A percentile compares a stretch with the other conserved stretches of the same genome.
phyloP scores from a whole-genome alignment of 2,888 invertebrate genomes.

The Pinctada fucata region DNA sequence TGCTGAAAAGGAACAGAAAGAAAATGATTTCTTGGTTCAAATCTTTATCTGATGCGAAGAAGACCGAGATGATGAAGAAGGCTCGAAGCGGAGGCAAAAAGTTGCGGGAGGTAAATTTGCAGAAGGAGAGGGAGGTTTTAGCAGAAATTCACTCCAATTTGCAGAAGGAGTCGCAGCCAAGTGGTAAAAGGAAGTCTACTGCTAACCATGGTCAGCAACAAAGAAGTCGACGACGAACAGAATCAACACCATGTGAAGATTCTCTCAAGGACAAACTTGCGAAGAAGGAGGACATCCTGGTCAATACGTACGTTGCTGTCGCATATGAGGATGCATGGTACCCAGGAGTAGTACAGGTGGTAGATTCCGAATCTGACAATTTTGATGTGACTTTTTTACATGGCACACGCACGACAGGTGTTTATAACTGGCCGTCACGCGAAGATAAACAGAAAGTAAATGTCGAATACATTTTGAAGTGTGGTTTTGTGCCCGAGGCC shows the following conservation, averaged over 20 bases:
- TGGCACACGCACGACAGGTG: not conserved
- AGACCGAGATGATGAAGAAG: slow-evolving; percentile 17
- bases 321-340: slow-evolving; percentile 33
- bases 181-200: slow-evolving; percentile 6
- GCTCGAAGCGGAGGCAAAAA: slow-evolving; percentile 39
- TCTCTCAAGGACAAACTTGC: not conserved
- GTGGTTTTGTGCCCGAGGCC: slow-evolving; percentile 15
- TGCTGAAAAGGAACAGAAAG: slow-evolving; percentile 45
- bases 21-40: slow-evolving; percentile 41
- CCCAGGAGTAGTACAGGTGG: slow-evolving; percentile 6
- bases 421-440: slow-evolving; percentile 21
- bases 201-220: not conserved
- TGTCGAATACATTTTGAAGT: slow-evolving; percentile 9
- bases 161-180: slow-evolving; percentile 7
- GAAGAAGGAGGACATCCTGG: not conserved
- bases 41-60: slow-evolving; percentile 28
- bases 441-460: slow-evolving; percentile 16
- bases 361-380: not conserved
- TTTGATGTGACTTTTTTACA: slow-evolving; percentile 12
- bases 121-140: slow-evolving; percentile 32
- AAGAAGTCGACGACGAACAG: not conserved
- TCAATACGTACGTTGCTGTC: slow-evolving; percentile 25
- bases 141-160: slow-evolving; percentile 26
- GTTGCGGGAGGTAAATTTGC: slow-evolving; percentile 20
- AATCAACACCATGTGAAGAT: not conserved